Base-by-base conservation (phyloP, 2,797 vertebrate genomes). In the Brachymystax lenok region DNA sequence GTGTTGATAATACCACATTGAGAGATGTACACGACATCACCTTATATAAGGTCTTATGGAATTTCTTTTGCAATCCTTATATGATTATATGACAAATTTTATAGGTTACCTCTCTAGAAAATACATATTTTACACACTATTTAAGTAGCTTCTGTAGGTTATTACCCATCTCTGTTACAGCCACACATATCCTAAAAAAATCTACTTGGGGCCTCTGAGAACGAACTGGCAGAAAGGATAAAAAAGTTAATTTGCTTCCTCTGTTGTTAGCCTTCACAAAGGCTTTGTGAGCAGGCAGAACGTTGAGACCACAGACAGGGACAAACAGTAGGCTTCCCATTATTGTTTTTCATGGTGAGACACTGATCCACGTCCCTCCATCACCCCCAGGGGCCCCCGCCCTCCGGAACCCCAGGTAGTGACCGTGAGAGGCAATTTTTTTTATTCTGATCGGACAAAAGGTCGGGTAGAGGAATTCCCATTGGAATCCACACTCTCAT, bases 271-370 rank as follows among this genome's bases (percentile, higher is more conserved):
- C 73, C 71, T 51, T 71, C 21, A 76, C 74, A 78, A 35, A 51
- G 19, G 50, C 40, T 46, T 46, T 46, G 40, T 46, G 10, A 46
- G 40, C 40, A 46, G 12, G 40, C 40, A 46, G 40, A 46, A 46
- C 10, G 10, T 13, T 46, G 40, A 46, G 40, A 46, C 59, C 50
- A 59, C 28, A 28, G 63, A 74, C 73, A 54, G 24, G 28, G 24
- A 73, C 71, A 61, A 27, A 73, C 71, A 35, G 74, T 50, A 35
- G 69, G 51, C 27, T 78, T 88, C 87, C 85, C 79, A 77, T 83
- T 8, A 87, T 87, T 90, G 84, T 24, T 88, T 84, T 77, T 71
- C 51, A 21, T 66, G 8, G 61, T 64, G 77, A 77, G 79, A 75
- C n/a, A 46, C 3, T 28, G 33, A 61, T 71, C 70, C 73, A 51